A percentile compares a stretch with the other conserved stretches of the same genome.
phyloP scores from a whole-genome alignment of 1,140 invertebrate genomes.

The Meloidogyne hapla region DNA sequence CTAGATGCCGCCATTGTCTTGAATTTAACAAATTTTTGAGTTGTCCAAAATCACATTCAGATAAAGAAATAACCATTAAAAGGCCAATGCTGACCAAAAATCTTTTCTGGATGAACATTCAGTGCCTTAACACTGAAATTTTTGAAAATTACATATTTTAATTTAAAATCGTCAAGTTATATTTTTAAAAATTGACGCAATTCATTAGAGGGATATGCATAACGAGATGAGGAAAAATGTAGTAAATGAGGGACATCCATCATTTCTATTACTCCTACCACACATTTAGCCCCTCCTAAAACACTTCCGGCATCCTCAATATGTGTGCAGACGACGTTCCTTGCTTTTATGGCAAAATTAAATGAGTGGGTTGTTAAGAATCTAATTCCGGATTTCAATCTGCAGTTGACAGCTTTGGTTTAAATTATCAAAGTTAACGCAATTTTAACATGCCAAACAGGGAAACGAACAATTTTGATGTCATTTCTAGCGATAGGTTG shows the following conservation, averaged over 20 bases:
- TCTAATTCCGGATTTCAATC: not conserved
- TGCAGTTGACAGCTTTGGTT: not conserved
- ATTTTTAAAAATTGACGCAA: not conserved
- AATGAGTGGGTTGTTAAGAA: not conserved
- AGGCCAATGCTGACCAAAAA: not conserved
- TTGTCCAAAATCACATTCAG: not conserved
- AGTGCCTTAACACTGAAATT: not conserved
- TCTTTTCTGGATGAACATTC: not conserved
- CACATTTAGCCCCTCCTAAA: not conserved
- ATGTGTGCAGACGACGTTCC: not conserved
- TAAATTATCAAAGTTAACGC: not conserved
- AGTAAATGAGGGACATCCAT: not conserved
- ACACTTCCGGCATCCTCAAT: not conserved
- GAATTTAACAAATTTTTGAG: not conserved
- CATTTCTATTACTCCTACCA: not conserved
- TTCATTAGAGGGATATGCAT: not conserved
- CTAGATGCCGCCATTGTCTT: not conserved
- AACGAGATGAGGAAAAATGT: not conserved
- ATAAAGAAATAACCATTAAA: not conserved
- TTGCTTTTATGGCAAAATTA: not conserved
- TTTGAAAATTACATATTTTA: too few relatives aligned
- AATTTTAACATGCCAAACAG: not conserved
- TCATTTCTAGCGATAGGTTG: not conserved
- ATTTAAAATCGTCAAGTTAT: too few relatives aligned
- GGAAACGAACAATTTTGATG: not conserved